Conservation (phyloP, 2,888 invertebrate species). For the Lasius platythorax region DNA sequence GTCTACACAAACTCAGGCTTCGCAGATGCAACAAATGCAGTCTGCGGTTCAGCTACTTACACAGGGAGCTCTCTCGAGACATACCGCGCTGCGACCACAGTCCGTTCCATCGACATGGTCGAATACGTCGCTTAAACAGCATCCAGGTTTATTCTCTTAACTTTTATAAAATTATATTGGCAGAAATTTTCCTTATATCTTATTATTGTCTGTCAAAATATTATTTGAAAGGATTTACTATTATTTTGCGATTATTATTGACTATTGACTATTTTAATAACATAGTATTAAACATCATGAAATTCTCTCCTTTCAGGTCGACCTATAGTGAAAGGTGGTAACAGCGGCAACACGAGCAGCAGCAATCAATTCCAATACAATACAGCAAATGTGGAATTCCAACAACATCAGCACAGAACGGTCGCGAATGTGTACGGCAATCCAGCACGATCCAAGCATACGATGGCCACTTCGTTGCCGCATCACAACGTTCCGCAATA, state of each 20-base stretch:
- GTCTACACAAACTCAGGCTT: conserved; percentile 79
- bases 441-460: conserved; percentile 83
- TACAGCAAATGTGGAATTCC: conserved; percentile 79
- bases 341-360: conserved; percentile 72
- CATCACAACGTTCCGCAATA: conserved; percentile 81
- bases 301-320: conserved; percentile 84
- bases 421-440: conserved; percentile 79
- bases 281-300: background rate
- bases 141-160: conserved; percentile 79
- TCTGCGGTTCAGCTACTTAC: conserved; percentile 81
- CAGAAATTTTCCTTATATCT: background rate
- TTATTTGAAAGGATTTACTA: background rate
- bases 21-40: conserved; percentile 83
- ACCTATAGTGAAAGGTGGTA: conserved; percentile 88
- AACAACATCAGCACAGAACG: conserved; percentile 81
- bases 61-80: conserved; percentile 82
- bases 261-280: conserved; percentile 18
- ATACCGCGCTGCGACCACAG: conserved; percentile 78
- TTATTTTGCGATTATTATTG: background rate
- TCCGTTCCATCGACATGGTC: conserved; percentile 80
- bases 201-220: conserved; percentile 10
- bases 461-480: conserved; percentile 78
- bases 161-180: background rate
- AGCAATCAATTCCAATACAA: conserved; percentile 81
- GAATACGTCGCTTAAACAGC: conserved; percentile 82